These are phyloP conservation scores for Conger conger DNA, from an alignment of 2,113 vertebrate species.

Conservation along the genomic window DNA sequence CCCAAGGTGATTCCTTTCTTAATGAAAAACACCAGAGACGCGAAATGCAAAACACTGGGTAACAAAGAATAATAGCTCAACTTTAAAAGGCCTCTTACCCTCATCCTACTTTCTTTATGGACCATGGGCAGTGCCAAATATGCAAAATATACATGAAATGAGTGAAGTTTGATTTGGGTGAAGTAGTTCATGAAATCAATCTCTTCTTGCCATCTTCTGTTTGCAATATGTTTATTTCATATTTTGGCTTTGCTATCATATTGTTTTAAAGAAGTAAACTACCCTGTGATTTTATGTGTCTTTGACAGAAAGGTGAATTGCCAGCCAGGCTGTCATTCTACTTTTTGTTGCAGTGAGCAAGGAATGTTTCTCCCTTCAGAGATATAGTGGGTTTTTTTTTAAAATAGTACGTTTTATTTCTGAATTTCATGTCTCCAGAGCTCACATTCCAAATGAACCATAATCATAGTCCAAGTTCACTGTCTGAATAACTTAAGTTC, in stretches of 20 bases:
- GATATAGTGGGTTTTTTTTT: not conserved
- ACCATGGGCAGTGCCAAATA: constrained; percentile 12
- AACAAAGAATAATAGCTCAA: constrained; percentile 50
- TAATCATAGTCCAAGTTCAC: constrained; percentile 12
- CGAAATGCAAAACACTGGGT: constrained; percentile 47
- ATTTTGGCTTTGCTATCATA: constrained; percentile 33
- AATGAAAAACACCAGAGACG: constrained; percentile 51
- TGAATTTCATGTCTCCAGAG: not conserved
- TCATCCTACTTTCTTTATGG: constrained; percentile 47
- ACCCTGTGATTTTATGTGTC: not conserved
- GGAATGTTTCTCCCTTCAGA: not conserved
- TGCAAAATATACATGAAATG: constrained; percentile 42
- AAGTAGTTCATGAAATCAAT: constrained; percentile 17
- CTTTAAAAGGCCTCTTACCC: constrained; percentile 46
- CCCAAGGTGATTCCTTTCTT: constrained; percentile 55
- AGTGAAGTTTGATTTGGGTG: constrained; percentile 30
- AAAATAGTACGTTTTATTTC: not conserved
- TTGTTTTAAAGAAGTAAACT: not conserved
- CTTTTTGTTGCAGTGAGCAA: constrained; percentile 5
- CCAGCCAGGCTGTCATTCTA: not conserved
- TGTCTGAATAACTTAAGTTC: not conserved
- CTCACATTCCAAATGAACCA: constrained; percentile 1
- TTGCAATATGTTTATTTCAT: constrained; percentile 10
- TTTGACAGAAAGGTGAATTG: not conserved
- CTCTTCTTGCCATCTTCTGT: constrained; percentile 23